Conservation (phyloP, 2,888 invertebrate genomes). For the Amblyjoppa fuscipennis region DNA sequence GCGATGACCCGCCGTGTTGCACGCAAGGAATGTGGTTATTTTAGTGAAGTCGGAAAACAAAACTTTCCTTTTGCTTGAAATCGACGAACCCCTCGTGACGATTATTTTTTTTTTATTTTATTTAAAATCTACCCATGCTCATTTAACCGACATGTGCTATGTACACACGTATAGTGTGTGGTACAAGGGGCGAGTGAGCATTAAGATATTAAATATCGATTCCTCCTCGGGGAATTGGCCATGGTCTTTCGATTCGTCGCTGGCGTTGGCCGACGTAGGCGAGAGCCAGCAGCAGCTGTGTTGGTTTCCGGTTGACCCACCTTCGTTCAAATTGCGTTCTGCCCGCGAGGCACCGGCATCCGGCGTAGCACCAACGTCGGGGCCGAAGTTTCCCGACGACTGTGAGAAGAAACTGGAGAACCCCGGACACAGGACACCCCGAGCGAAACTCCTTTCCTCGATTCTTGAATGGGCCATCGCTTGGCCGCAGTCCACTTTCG, state of each 20-base stretch:
- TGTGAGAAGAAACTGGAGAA: conserved; percentile 37
- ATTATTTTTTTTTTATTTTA: background rate
- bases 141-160: background rate
- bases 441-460: conserved; percentile 31
- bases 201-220: conserved; percentile 77
- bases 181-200: conserved; percentile 67
- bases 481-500: conserved; percentile 3
- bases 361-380: conserved; percentile 6
- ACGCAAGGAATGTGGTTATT: too few relatives aligned
- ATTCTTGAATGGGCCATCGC: conserved; percentile 38
- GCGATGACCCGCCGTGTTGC: too few relatives aligned
- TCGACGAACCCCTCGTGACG: background rate
- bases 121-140: background rate
- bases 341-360: conserved; percentile 17
- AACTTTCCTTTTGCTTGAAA: too few relatives aligned
- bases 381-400: conserved; percentile 21
- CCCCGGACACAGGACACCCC: conserved; percentile 17
- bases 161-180: background rate
- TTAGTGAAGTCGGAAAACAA: too few relatives aligned
- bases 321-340: conserved; percentile 46
- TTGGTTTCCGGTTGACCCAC: conserved; percentile 61
- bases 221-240: conserved; percentile 68
- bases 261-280: conserved; percentile 11
- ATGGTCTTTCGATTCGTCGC: conserved; percentile 54
- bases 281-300: conserved; percentile 22